Percentiles rank a stretch among this genome's conserved stretches.
phyloP scores from a whole-genome alignment of 2,113 vertebrate species.

The Gobius niger region DNA sequence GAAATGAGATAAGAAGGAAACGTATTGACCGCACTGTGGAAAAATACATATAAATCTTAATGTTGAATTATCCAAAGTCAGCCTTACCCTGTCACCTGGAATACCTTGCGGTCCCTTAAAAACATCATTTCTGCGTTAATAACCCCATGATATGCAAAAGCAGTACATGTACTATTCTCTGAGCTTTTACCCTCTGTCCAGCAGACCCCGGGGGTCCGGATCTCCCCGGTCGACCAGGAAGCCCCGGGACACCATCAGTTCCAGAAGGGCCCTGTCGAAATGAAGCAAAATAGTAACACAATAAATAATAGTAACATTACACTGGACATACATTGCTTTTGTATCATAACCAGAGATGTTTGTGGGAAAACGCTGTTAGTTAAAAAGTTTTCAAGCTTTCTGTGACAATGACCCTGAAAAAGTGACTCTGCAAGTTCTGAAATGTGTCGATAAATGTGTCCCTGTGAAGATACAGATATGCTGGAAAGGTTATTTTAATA shows the following conservation, averaged over 20 bases:
- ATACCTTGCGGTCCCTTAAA: conserved; percentile 80
- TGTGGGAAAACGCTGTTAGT: no score
- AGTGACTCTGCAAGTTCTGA: no score
- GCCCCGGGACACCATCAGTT: conserved; percentile 85
- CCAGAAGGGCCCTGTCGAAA: conserved; percentile 81
- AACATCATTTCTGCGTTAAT: conserved; percentile 10
- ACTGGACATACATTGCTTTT: neutral
- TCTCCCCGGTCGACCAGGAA: conserved; percentile 85
- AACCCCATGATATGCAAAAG: conserved; percentile 17
- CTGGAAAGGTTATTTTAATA: no score
- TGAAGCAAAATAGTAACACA: conserved; percentile 31
- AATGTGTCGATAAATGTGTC: no score
- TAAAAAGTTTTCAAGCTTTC: no score
- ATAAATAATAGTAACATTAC: neutral
- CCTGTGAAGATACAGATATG: no score
- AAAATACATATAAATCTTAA: neutral
- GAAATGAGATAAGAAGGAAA: neutral
- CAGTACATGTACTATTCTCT: conserved; percentile 8
- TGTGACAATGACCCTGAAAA: no score
- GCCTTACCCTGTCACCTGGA: conserved; percentile 77
- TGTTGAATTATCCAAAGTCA: neutral
- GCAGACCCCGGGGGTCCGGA: conserved; percentile 82
- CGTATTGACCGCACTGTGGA: no score
- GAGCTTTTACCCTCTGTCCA: conserved; percentile 77
- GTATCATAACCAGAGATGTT: neutral